A percentile compares a stretch with the other conserved stretches of the same genome.
phyloP scores from a whole-genome alignment of 2,888 invertebrate species.

The Orthosia incerta region DNA sequence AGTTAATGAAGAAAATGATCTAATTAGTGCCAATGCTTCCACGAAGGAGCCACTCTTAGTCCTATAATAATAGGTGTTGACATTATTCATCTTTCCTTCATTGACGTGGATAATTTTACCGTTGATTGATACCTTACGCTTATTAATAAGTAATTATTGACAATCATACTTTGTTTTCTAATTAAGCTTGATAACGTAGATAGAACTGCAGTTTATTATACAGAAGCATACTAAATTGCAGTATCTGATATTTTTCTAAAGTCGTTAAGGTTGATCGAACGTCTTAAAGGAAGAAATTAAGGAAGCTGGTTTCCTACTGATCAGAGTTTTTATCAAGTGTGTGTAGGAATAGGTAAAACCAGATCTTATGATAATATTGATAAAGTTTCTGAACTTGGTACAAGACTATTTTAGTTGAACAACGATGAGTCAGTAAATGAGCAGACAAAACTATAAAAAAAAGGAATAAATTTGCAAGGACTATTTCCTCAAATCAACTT shows the following conservation, averaged over 20 bases:
- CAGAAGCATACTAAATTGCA: neutral
- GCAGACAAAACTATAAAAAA: neutral
- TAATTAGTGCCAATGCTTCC: conserved; percentile 55
- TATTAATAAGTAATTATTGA: conserved; percentile 37
- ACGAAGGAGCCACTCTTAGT: conserved; percentile 45
- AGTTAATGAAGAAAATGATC: conserved; percentile 50
- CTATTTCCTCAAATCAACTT: neutral
- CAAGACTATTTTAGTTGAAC: neutral
- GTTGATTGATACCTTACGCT: conserved; percentile 46
- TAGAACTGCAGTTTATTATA: conserved; percentile 5
- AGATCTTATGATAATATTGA: neutral
- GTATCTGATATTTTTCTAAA: conserved; percentile 11
- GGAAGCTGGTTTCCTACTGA: conserved; percentile 1
- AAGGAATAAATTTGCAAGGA: neutral
- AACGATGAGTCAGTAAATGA: neutral
- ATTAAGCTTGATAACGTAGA: conserved; percentile 30
- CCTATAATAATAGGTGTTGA: conserved; percentile 64
- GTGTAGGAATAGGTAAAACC: neutral
- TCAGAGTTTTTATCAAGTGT: conserved; percentile 3
- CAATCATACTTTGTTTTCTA: conserved; percentile 37
- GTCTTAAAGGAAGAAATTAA: conserved; percentile 26
- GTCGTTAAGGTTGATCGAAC: neutral
- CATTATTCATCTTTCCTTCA: conserved; percentile 49
- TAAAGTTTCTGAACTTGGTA: neutral
- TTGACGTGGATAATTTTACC: conserved; percentile 28